Evolutionary conservation across 2,797 vertebrate genomes (phyloP).

Genomic region (Neomorphus geoffroyi): DNA sequence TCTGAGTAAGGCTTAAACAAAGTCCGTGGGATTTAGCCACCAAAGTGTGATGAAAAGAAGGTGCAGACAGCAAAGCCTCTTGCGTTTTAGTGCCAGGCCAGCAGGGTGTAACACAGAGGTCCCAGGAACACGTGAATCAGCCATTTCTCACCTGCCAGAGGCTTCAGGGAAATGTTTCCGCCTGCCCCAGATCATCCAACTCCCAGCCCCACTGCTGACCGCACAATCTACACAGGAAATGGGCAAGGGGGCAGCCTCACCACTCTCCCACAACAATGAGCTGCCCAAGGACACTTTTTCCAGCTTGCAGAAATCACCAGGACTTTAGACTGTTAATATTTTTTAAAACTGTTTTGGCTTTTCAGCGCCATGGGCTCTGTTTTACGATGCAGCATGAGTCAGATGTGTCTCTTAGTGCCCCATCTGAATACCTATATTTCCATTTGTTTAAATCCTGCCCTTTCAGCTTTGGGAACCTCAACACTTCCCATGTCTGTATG

Average conservation of each 20-base stretch:
- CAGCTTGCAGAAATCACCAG: neutral
- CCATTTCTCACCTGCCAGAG: neutral
- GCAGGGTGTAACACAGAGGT: neutral
- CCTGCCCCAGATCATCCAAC: rapidly evolving
- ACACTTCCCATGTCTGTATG: neutral
- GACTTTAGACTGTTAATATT: neutral
- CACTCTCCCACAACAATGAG: neutral
- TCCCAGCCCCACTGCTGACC: rapidly evolving
- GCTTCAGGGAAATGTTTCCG: neutral
- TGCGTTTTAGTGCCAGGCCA: neutral
- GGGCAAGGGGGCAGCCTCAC: neutral
- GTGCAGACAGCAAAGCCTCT: neutral
- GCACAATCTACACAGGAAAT: rapidly evolving
- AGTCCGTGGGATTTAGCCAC: neutral
- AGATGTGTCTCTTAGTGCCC: neutral
- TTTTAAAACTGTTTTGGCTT: neutral
- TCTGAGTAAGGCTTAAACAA: neutral
- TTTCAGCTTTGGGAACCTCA: neutral
- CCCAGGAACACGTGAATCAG: neutral
- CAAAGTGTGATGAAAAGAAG: neutral
- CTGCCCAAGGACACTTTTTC: neutral
- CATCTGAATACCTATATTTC: neutral
- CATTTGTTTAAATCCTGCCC: neutral
- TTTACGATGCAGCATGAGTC: neutral
- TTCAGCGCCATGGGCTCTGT: neutral